These are phyloP conservation scores for Laodelphax striatellus DNA, from an alignment of 1,140 invertebrate species.

Conservation along the genomic window DNA sequence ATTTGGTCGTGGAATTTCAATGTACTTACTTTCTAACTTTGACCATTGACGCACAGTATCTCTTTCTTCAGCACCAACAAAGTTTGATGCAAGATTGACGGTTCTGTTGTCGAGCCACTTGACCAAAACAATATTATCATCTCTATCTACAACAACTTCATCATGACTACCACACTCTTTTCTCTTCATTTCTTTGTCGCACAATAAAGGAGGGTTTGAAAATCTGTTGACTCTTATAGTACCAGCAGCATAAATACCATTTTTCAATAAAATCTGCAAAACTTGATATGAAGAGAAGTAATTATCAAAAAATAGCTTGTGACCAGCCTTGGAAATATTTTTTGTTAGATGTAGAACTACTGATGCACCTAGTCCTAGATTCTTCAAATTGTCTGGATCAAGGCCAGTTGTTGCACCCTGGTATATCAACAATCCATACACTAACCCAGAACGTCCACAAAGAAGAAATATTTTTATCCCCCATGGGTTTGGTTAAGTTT, in stretches of 20 bases:
- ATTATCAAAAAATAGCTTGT: conserved; percentile 16
- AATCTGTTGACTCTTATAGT: conserved; percentile 14
- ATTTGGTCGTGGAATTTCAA: conserved; percentile 26
- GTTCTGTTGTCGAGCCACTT: conserved; percentile 17
- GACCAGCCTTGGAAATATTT: not conserved
- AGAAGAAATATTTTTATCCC: conserved; percentile 19
- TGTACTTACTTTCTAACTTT: conserved; percentile 26
- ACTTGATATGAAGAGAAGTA: conserved; percentile 13
- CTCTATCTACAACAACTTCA: conserved; percentile 1
- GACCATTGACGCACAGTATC: conserved; percentile 23
- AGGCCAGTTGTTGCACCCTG: conserved; percentile 26
- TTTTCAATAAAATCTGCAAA: conserved; percentile 2
- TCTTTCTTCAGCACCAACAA: conserved; percentile 12
- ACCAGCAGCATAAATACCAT: conserved; percentile 11
- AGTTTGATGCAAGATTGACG: conserved; percentile 18
- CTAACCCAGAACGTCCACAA: conserved; percentile 12
- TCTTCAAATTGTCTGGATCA: conserved; percentile 10
- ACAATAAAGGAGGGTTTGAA: conserved; percentile 8
- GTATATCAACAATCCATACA: conserved; percentile 25
- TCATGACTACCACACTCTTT: conserved; percentile 9
- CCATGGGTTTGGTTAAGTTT: conserved; percentile 23
- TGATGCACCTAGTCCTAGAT: conserved; percentile 20
- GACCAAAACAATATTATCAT: conserved; percentile 12
- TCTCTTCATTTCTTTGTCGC: conserved; percentile 8
- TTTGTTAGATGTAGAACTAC: conserved; percentile 21